phyloP scores from a whole-genome alignment of 2,888 invertebrate species.

The Pogonocherus hispidulus region DNA sequence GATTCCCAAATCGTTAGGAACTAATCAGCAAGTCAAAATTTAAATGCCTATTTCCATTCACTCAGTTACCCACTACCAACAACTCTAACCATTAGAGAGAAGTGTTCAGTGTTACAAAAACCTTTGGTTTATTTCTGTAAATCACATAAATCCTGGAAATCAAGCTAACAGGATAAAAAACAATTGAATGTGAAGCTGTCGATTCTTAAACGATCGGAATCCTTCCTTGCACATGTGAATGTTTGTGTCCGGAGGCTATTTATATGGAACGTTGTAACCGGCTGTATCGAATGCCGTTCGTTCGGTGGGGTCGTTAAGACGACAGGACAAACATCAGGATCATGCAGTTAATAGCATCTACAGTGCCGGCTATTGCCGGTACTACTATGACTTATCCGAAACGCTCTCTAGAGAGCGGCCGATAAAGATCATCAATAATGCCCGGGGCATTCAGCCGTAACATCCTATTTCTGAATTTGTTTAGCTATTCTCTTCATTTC shows the following conservation, averaged over 20 bases:
- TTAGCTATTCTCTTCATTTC: conserved; percentile 40
- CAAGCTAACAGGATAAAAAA: too few relatives aligned
- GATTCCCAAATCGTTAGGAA: too few relatives aligned
- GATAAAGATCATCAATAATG: conserved; percentile 61
- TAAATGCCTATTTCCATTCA: too few relatives aligned
- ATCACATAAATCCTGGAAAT: too few relatives aligned
- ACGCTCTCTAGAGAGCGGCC: conserved; percentile 54
- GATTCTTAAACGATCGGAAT: background rate
- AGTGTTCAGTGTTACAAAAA: too few relatives aligned
- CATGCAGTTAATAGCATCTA: conserved; percentile 60
- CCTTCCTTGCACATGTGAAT: background rate
- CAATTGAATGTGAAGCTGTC: too few relatives aligned
- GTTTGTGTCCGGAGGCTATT: background rate
- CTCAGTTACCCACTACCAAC: too few relatives aligned
- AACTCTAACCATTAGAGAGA: too few relatives aligned
- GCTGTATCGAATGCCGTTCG: conserved; percentile 11
- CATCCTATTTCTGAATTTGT: conserved; percentile 52
- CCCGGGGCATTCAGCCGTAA: conserved; percentile 50
- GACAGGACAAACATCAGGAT: conserved; percentile 47
- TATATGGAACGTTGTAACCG: background rate
- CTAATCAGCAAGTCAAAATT: too few relatives aligned
- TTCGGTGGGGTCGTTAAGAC: conserved; percentile 33
- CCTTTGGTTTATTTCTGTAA: too few relatives aligned
- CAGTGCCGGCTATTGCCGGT: conserved; percentile 55
- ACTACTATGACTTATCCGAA: conserved; percentile 59